Percentiles rank a stretch among this genome's conserved stretches.
Evolutionary conservation across 2,888 invertebrate genomes (phyloP).

Genomic region (Ichneumon xanthorius): DNA sequence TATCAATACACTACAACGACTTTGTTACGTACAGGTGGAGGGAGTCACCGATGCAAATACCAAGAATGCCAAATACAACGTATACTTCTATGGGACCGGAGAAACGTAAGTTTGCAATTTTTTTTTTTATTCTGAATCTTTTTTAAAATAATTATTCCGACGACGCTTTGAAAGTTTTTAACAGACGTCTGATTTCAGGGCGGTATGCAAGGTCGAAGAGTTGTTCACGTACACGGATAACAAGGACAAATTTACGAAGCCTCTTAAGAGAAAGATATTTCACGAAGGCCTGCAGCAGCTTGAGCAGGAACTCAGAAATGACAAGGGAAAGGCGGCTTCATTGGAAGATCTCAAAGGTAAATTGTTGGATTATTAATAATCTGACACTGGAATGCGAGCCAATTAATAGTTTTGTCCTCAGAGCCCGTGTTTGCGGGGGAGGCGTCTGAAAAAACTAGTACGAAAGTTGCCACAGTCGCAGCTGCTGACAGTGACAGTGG

Average conservation of each 20-base stretch:
- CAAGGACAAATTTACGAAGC: slow-evolving; percentile 92
- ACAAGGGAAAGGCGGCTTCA: slow-evolving; percentile 75
- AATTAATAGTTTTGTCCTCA: slow-evolving; percentile 34
- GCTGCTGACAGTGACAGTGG: slow-evolving; percentile 77
- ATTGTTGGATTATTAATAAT: neutral
- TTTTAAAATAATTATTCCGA: neutral
- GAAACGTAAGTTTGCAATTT: slow-evolving; percentile 91
- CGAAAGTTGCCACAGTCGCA: slow-evolving; percentile 40
- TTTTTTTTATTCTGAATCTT: neutral
- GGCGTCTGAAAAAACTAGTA: slow-evolving; percentile 42
- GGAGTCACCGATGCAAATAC: slow-evolving; percentile 86
- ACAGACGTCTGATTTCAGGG: slow-evolving; percentile 84
- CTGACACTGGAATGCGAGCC: neutral
- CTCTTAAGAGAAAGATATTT: slow-evolving; percentile 93
- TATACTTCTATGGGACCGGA: slow-evolving; percentile 97
- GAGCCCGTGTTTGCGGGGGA: slow-evolving; percentile 26
- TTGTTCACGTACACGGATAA: slow-evolving; percentile 93
- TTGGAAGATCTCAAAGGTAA: slow-evolving; percentile 73
- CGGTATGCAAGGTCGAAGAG: slow-evolving; percentile 93
- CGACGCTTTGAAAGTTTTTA: neutral
- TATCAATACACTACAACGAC: neutral
- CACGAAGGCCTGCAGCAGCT: slow-evolving; percentile 96
- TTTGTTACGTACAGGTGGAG: slow-evolving; percentile 86
- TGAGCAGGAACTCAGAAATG: slow-evolving; percentile 90
- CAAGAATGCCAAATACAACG: slow-evolving; percentile 90